Base-by-base conservation (phyloP, 2,888 invertebrate species). In the Aporophyla lueneburgensis region DNA sequence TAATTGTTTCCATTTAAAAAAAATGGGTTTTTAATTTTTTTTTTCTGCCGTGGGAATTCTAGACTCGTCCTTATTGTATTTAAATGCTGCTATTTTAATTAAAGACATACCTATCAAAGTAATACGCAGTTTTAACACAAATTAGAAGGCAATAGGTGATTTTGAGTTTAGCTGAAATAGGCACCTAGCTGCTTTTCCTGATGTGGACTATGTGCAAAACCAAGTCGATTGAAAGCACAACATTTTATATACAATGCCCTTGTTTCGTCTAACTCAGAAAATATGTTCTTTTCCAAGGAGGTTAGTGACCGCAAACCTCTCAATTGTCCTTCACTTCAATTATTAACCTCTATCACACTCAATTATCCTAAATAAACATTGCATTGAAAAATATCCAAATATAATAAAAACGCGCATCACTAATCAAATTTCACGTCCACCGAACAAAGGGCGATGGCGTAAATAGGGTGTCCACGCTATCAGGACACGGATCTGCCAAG, bases 401-500 rank as follows among this genome's bases (percentile, higher is more conserved):
- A 66, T 59, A 43, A 67, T 56, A 68, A 71, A 76, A 76, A 69
- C 56, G 49, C 59, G 68, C 76, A 79, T 77, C 69, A 74, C 82
- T 68, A 82, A 83, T 86, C 59, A 80, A 78, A 83, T 83, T 83
- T 76, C 78, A 78, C 84, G 73, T 76, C 69, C 61, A 16, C 51
- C 56, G 51, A 85, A 88, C 87, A 87, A 88, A 86, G 78, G 82
- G 76, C 65, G 74, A 53, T 87, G 83, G 76, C 77, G 86, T 78
- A 87, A 87, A 72, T 74, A 86, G 83, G 87, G 89, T 86, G 84
- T 86, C 88, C 80, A 87, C 71, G 71, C 75, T 87, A 89, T 89
- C 89, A 71, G 86, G 78, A 81, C 71, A 74, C 78, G 71, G 80
- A 83, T 87, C 87, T 87, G 53, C 61, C 24, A 81, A 83, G 85